Conservation (phyloP, 2,113 vertebrate genomes). For the Cyprinodon variegatus region DNA sequence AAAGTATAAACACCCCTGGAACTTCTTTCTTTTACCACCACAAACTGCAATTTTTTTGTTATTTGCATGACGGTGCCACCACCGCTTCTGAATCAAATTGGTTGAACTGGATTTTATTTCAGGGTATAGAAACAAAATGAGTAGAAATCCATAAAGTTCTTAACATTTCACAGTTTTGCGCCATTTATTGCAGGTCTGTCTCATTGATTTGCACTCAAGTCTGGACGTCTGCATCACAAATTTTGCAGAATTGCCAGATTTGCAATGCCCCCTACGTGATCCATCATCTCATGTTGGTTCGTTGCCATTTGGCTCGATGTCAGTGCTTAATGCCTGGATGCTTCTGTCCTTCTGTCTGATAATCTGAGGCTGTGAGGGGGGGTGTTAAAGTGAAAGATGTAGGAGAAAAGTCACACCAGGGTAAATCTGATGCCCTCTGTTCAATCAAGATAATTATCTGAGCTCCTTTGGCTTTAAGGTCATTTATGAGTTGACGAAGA, state of each 20-base stretch:
- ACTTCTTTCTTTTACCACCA: too few species aligned
- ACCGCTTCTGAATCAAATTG: too few species aligned
- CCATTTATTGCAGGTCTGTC: background rate
- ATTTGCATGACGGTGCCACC: too few species aligned
- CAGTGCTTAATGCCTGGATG: constrained; percentile 44
- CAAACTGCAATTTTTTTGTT: too few species aligned
- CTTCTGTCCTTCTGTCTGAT: background rate
- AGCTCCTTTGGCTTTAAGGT: constrained; percentile 30
- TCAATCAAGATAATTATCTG: constrained; percentile 37
- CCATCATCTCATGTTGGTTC: constrained; percentile 6
- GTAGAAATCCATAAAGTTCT: too few species aligned
- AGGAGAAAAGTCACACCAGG: constrained; percentile 43
- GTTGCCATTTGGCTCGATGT: constrained; percentile 43
- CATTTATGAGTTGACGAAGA: constrained; percentile 6
- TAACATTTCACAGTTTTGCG: too few species aligned
- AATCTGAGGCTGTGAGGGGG: constrained; percentile 12
- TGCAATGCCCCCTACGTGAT: constrained; percentile 5
- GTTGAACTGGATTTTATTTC: too few species aligned
- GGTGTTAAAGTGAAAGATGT: background rate
- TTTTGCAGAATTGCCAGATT: constrained; percentile 34
- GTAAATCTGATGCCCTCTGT: constrained; percentile 55
- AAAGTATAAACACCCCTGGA: too few species aligned
- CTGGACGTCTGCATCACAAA: background rate
- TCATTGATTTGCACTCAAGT: background rate
- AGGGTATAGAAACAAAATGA: too few species aligned